These are phyloP conservation scores for Synergus laeviventris DNA, from an alignment of 2,888 invertebrate genomes.

Conservation along the genomic window DNA sequence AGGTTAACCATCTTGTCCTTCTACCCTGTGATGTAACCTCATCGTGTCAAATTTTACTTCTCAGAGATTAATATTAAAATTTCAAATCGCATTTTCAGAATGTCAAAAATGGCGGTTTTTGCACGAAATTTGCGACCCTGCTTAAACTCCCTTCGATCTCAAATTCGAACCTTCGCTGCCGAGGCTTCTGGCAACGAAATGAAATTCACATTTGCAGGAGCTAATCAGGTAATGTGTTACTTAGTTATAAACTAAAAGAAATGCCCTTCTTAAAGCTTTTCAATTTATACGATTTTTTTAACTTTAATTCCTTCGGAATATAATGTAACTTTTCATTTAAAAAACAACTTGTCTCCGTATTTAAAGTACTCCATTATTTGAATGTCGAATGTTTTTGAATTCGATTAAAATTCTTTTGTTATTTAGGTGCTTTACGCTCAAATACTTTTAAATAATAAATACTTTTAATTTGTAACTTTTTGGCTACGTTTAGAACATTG, in stretches of 20 bases:
- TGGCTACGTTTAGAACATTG: too few species aligned
- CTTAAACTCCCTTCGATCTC: conserved; percentile 63
- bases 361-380: too few species aligned
- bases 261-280: background rate
- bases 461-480: too few species aligned
- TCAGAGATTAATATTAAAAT: background rate
- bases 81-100: background rate
- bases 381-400: too few species aligned
- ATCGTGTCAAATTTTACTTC: conserved; percentile 1
- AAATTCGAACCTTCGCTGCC: conserved; percentile 83
- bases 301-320: too few species aligned
- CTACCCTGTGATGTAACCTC: conserved; percentile 27
- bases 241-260: background rate
- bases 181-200: conserved; percentile 80
- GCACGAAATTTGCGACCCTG: conserved; percentile 69
- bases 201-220: conserved; percentile 94
- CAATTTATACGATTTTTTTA: too few species aligned
- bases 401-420: too few species aligned
- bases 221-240: conserved; percentile 83
- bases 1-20: conserved; percentile 28
- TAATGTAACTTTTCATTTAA: background rate
- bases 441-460: too few species aligned
- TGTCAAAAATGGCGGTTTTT: conserved; percentile 65
- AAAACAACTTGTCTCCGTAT: background rate
- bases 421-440: too few species aligned